Percentiles rank a stretch among this genome's conserved stretches.
phyloP scores from a whole-genome alignment of 2,113 vertebrate species.

The Cynoglossus semilaevis region DNA sequence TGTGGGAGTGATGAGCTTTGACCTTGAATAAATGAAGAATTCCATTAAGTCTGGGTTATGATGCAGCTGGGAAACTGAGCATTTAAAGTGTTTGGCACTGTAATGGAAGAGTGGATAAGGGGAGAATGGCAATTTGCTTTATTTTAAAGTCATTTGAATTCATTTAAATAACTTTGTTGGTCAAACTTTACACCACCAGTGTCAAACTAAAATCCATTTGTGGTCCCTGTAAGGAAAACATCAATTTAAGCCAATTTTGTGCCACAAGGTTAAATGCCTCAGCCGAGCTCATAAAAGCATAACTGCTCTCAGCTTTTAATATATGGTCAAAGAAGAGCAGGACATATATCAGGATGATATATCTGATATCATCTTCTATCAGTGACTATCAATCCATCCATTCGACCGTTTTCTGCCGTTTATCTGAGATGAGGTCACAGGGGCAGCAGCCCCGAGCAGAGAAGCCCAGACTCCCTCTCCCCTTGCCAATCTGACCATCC shows the following conservation, averaged over 20 bases:
- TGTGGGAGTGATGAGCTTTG: constrained; percentile 65
- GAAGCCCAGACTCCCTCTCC: no score
- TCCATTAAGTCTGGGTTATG: constrained; percentile 56
- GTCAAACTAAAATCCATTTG: background rate
- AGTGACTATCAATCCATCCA: no score
- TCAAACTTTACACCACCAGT: background rate
- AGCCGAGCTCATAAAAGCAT: constrained; percentile 1
- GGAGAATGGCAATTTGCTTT: constrained; percentile 22
- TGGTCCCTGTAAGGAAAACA: background rate
- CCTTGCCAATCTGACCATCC: no score
- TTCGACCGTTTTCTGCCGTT: no score
- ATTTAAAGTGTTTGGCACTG: constrained; percentile 49
- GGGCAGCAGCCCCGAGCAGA: no score
- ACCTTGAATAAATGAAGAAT: constrained; percentile 72
- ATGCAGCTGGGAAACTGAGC: constrained; percentile 55
- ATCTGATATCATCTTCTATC: no score
- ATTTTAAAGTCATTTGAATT: constrained; percentile 24
- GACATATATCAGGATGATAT: no score
- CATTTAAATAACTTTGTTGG: constrained; percentile 8
- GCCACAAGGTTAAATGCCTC: background rate
- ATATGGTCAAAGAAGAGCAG: no score
- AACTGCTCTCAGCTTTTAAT: background rate
- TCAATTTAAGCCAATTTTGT: background rate
- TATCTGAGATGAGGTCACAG: no score
- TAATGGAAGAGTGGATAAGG: constrained; percentile 30